Evolutionary conservation across 37 sponge, comb jelly and placozoan genomes (phyloP), one percentile per base, ranked within the genome.

Genomic region (Tethya wilhelma): DNA sequence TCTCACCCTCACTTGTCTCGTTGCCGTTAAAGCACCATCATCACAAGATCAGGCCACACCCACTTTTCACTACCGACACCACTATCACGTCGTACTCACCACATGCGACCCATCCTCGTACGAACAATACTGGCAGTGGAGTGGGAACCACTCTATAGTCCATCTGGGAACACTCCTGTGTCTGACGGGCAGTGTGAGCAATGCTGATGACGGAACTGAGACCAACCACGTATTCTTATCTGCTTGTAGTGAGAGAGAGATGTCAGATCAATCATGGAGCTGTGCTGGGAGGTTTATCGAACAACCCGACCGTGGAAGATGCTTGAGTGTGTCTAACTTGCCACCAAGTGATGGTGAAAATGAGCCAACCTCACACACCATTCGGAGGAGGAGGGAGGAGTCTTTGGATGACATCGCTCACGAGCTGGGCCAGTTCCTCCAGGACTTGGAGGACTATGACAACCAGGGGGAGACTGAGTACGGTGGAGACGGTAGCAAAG

Each of bases 111-210:
- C 43, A 4, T 7, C n/a, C n/a, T 2, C 30, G 4, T 34, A 0
- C 0, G 29, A 23, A 34, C 78, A 85, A 65, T 28, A 22, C 8
- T 85, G 86, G 86, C 70, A 59, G 38, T 85, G 86, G 86, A 85
- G 53, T 0, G n/a, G 2, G 12, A 32, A 77, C 31, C 20, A 71
- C 71, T 38, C 73, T 19, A 36, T 85, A 22, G 33, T 63, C 26
- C 66, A 78, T 56, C 25, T 44, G 22, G 66, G 30, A 32, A 65
- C 39, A 23, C 53, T 53, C 33, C 67, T 83, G 20, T 83, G 83
- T 41, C 64, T 77, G 19, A 30, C 72, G 8, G 38, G 57, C 29
- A 46, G 29, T 49, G 55, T 28, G 37, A 46, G 30, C 34, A 12
- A 29, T 12, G 33, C 31, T 19, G 74, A 73, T 14, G 69, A 14